A percentile compares a stretch with the other conserved stretches of the same genome.
These are phyloP conservation scores for Malurus melanocephalus DNA, from an alignment of 2,113 vertebrate species.

Conservation along the genomic window DNA sequence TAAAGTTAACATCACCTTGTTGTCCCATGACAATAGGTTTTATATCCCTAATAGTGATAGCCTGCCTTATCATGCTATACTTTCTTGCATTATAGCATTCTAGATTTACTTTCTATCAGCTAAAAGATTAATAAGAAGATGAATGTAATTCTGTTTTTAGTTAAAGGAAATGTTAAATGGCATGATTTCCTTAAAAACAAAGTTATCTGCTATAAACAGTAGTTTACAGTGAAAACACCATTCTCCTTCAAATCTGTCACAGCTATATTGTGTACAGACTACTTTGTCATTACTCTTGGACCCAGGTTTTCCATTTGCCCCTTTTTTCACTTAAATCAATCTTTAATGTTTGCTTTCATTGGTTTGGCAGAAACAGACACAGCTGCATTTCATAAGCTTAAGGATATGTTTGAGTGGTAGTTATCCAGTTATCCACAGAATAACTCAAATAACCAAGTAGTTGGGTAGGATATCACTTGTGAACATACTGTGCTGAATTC, in stretches of 20 bases:
- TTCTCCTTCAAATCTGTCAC: neutral
- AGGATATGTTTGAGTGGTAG: neutral
- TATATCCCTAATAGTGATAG: neutral
- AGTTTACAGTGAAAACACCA: neutral
- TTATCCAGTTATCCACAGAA: neutral
- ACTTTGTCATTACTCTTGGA: neutral
- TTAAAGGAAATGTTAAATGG: neutral
- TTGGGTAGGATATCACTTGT: conserved; percentile 1
- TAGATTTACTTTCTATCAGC: neutral
- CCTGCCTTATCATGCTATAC: neutral
- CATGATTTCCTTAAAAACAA: neutral
- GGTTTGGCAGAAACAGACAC: neutral
- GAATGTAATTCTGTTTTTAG: neutral
- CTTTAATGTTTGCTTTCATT: neutral
- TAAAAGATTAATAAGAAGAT: neutral
- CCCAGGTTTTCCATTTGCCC: neutral
- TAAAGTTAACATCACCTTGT: neutral
- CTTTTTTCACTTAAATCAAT: neutral
- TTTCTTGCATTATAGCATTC: neutral
- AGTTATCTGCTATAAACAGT: neutral
- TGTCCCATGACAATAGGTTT: neutral
- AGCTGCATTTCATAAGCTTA: neutral
- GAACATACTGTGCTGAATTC: neutral
- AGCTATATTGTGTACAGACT: fast-evolving
- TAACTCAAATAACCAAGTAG: neutral